Conservation (phyloP, 2,797 vertebrate genomes). For the Sarcophilus harrisii region DNA sequence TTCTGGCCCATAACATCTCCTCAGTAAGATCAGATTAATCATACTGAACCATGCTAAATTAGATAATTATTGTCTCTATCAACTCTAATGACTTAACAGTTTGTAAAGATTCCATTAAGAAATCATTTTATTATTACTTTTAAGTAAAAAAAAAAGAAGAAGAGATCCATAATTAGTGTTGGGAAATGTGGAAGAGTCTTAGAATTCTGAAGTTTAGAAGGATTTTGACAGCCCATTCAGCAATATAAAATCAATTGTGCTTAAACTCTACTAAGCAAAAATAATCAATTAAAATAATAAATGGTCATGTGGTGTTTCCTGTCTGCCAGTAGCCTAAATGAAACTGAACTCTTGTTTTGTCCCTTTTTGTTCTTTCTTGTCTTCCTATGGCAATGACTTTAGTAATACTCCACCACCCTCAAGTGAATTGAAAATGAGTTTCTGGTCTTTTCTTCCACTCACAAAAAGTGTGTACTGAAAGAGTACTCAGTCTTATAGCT, state of each 20-base stretch:
- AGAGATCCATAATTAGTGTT: neutral
- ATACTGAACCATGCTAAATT: too few species aligned
- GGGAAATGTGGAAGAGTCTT: neutral
- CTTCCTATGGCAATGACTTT: neutral
- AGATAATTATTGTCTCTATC: too few species aligned
- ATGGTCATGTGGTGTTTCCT: neutral
- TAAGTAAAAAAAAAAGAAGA: neutral
- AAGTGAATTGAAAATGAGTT: neutral
- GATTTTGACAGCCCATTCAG: neutral
- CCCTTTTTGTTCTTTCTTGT: neutral
- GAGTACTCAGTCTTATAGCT: neutral
- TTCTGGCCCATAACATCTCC: too few species aligned
- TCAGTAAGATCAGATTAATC: too few species aligned
- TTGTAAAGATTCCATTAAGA: too few species aligned
- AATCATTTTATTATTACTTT: slow-evolving; percentile 37
- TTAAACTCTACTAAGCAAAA: neutral
- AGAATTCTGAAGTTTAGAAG: neutral
- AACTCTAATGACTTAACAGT: too few species aligned
- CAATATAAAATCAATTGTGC: neutral
- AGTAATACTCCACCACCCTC: neutral
- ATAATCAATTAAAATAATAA: neutral
- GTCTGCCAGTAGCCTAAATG: neutral
- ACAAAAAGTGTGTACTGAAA: too few species aligned
- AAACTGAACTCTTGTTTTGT: neutral
- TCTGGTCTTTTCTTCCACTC: neutral